Evolutionary conservation across 2,113 vertebrate species (phyloP), one percentile per base, ranked within the genome.

Genomic region (Sphyrna mokarran): DNA sequence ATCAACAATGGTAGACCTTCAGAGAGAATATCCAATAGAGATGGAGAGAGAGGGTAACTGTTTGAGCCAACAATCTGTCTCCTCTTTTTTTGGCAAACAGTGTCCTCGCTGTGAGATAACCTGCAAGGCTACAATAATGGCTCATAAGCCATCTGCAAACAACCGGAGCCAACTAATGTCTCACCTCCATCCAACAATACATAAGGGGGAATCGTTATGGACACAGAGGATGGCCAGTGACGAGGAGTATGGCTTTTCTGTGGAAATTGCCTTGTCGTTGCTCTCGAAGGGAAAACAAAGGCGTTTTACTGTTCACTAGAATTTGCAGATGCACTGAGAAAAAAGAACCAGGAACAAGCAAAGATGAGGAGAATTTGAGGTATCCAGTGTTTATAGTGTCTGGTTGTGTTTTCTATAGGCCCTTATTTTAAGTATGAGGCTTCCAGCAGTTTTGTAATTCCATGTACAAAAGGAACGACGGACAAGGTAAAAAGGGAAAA

Each of bases 321-420:
- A 93, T 37, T 66, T 61, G 66, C 89, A 93, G 61, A 66, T 93
- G 89, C 9, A 29, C 58, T 93, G 37, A 37, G n/a, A 61, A 89
- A 23, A 58, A 93, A 37, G n/a, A 93, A 68, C 33, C n/a, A 93
- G 89, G 61, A 93, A 66, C 89, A 33, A 66, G 61, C 89, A 93
- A 93, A 93, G 89, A 93, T 68, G 89, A 20, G 20, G 89, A 63
- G 89, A 93, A 93, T 93, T 68, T 93, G 37, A 93, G 33, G 89
- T 93, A 93, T 93, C 89, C n/a, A 63, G n/a, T 93, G 89, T 93
- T 93, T 66, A 68, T 66, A 40, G n/a, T 68, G 61, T 93, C 87
- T 66, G 33, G 61, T 18, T 66, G 61, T 93, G 61, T 37, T 68
- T 93, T 93, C 89, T 93, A 66, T 66, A 93, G 63, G 20, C 89